Evolutionary conservation across 92 coral and sea anemone genomes (phyloP), one percentile per base, ranked within the genome.

Genomic region (Epizoanthus stellaris): DNA sequence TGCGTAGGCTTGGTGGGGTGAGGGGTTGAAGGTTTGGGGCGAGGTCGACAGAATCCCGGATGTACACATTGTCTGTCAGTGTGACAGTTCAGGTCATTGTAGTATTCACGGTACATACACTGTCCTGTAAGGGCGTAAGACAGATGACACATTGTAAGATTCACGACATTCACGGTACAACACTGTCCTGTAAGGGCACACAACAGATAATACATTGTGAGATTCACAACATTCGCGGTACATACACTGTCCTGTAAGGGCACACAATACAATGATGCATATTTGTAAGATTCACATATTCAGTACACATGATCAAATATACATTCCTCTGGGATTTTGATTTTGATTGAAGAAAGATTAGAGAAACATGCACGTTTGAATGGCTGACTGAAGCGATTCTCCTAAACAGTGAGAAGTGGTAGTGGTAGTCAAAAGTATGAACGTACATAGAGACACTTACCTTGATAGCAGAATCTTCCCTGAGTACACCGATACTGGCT

Each of bases 11-110:
- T 40, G 0, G 73, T 68, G 21, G 52, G 73, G 39, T 16, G 43
- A 25, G 72, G 47, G n/a, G 34, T 12, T 68, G 73, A 30, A 1
- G 73, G 73, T 19, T 68, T 3, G 47, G 73, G 73, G 49, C 73
- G 73, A 68, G 73, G 21, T 25, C 20, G 42, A 38, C 73, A 68
- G n/a, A 68, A 36, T 40, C 73, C 73, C 16, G 73, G 73, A 13
- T 68, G 73, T 25, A 68, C 45, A 38, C 73, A 68, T 1, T 68
- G 73, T 15, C 39, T 25, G 20, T 38, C 1, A 17, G 3, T 13
- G 0, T 6, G 23, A 43, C 73, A 68, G 12, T 34, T 14, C 52
- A 3, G 11, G 73, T 68, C 73, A 16, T 14, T 45, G 9, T 12
- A 68, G 42, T 52, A 68, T 3, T 68, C 73, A 9, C 11, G 73